Conservation (phyloP, 2,888 invertebrate species). For the Eupeodes luniger region DNA sequence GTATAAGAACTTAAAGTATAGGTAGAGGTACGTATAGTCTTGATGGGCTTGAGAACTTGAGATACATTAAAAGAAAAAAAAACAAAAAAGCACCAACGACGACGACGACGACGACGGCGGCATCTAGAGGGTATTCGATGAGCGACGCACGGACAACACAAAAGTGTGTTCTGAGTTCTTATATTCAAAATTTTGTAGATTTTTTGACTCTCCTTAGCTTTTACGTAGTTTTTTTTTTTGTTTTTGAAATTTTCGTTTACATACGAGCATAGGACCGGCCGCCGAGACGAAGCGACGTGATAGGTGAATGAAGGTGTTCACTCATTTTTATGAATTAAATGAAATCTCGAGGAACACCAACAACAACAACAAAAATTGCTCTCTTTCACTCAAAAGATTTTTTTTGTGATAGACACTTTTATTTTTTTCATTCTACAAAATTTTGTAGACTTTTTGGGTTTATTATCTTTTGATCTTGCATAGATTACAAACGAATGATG, state of each 20-base stretch:
- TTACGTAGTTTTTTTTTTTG: slow-evolving; percentile 18
- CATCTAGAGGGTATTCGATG: slow-evolving; percentile 4
- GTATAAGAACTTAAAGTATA: slow-evolving; percentile 49
- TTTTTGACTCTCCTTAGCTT: slow-evolving; percentile 47
- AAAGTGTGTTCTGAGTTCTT: slow-evolving; percentile 71
- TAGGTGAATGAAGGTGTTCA: slow-evolving; percentile 75
- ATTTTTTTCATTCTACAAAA: neutral
- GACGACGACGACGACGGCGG: neutral
- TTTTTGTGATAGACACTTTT: slow-evolving; percentile 8
- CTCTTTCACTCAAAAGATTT: slow-evolving; percentile 63
- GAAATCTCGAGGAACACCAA: slow-evolving; percentile 41
- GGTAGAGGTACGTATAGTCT: slow-evolving; percentile 30
- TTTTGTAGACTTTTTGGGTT: slow-evolving; percentile 5
- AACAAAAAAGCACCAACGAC: slow-evolving; percentile 62
- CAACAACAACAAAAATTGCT: slow-evolving; percentile 14
- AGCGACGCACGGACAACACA: slow-evolving; percentile 56
- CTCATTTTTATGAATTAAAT: slow-evolving; percentile 71
- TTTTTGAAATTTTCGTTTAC: slow-evolving; percentile 28
- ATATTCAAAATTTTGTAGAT: slow-evolving; percentile 69
- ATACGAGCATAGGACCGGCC: neutral
- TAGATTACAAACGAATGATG: slow-evolving; percentile 28
- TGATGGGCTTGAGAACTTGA: slow-evolving; percentile 40
- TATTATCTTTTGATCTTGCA: slow-evolving; percentile 38
- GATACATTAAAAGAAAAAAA: slow-evolving; percentile 50
- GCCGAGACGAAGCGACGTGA: slow-evolving; percentile 2